Base-by-base conservation (phyloP, 2,888 invertebrate genomes). In the Masnerella sp. region DNA sequence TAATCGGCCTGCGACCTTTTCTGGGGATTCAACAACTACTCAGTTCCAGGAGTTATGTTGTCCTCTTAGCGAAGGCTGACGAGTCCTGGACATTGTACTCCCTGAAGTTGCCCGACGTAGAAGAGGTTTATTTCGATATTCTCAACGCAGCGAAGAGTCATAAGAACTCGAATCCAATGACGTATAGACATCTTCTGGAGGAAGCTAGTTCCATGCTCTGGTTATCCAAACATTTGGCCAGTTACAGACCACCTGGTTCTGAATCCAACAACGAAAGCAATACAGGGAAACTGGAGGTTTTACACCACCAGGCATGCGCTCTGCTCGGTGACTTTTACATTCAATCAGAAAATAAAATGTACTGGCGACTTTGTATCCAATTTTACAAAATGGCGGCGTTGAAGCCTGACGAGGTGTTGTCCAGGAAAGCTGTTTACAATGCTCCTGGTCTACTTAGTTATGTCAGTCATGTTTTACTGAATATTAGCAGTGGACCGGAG, bases 51-150 rank as follows among this genome's bases (percentile, higher is more conserved):
- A 88, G 86, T 51, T 88, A 89, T 79, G 83, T 92, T n/a, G 84
- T 91, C 1, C 85, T 91, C 11, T 79, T 92, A 12, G 91, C 91
- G 8, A 91, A 89, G 76, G 89, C 90, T 42, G 91, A 91, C 74
- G 89, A 89, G 14, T 91, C 90, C 62, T 93, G 94, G 92, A 94
- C 94, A 0, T 86, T 94, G n/a, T 94, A 95, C 83, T 92, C 91
- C 18, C 85, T 95, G 43, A 91, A 91, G 76, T 86, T 93, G 61
- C 93, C 93, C 0, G 88, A 89, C 15, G 89, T 92, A 7, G 90
- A 90, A 59, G 90, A 90, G 69, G 87, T 94, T 5, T 93, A 93
- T 82, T 90, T 90, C 61, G 94, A 94, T 82, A 91, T 94, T 79
- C 90, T 92, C 45, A 90, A 91, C 75, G 90, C 93, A 30, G 93